Percentiles rank a stretch among this genome's conserved stretches.
Evolutionary conservation across 2,888 invertebrate genomes (phyloP).

Genomic region (Metellina segmentata): DNA sequence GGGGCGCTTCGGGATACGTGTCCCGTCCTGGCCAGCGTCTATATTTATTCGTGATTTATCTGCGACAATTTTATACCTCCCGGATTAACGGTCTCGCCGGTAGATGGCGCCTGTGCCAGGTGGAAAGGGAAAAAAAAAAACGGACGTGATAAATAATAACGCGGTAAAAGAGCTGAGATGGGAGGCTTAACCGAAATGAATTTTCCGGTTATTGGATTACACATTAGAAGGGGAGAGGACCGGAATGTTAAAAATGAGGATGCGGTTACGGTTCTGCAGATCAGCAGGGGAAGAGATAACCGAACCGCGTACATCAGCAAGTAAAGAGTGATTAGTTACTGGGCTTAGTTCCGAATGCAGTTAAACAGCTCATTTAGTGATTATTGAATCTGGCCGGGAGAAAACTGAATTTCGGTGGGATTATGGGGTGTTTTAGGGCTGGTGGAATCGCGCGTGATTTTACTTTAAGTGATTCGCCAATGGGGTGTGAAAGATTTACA

Average conservation of each 20-base stretch:
- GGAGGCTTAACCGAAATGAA: conserved; percentile 46
- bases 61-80: conserved; percentile 56
- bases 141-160: conserved; percentile 62
- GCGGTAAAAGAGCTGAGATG: conserved; percentile 41
- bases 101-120: conserved; percentile 24
- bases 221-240: conserved; percentile 26
- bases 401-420: background rate
- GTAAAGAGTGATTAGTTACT: conserved; percentile 15
- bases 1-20: conserved; percentile 15
- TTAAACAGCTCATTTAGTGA: conserved; percentile 8
- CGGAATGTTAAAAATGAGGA: conserved; percentile 41
- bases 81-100: conserved; percentile 30
- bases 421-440: background rate
- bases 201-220: conserved; percentile 67
- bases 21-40: conserved; percentile 9
- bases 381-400: background rate
- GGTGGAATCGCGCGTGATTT: background rate
- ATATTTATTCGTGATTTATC: conserved; percentile 64
- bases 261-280: background rate
- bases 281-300: conserved; percentile 19
- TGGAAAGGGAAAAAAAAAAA: conserved; percentile 24
- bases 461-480: too few relatives aligned
- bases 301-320: conserved; percentile 20
- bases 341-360: conserved; percentile 27
- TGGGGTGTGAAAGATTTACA: too few relatives aligned